phyloP scores from a whole-genome alignment of 2,888 invertebrate genomes.

The Taphrorychus bicolor region DNA sequence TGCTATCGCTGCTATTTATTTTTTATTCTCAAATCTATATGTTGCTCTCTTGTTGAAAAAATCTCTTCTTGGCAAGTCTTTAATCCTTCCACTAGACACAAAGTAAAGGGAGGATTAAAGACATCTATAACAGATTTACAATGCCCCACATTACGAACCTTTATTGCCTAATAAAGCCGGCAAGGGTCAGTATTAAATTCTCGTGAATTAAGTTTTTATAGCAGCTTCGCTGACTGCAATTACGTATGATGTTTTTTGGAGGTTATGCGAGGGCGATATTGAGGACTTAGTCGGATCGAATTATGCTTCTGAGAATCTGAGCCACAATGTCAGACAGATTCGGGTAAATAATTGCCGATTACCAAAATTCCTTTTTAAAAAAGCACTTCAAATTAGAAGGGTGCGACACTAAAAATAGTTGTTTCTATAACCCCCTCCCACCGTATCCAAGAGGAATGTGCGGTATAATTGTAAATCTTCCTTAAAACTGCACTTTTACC shows the following conservation, averaged over 20 bases:
- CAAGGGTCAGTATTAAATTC: not conserved
- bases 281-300: slow-evolving; percentile 5
- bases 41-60: not conserved
- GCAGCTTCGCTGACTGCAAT: not conserved
- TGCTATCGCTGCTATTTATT: slow-evolving; percentile 24
- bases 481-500: not conserved
- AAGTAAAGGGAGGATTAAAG: too few species aligned
- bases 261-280: not conserved
- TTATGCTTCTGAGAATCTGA: slow-evolving; percentile 8
- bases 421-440: slow-evolving; percentile 52
- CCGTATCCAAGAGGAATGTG: slow-evolving; percentile 53
- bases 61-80: not conserved
- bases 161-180: not conserved
- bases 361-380: not conserved
- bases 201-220: not conserved
- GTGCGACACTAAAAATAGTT: not conserved
- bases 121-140: slow-evolving; percentile 19
- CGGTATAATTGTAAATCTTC: slow-evolving; percentile 55
- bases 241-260: not conserved
- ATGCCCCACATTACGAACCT: slow-evolving; percentile 2
- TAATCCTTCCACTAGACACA: too few species aligned
- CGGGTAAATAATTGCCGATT: not conserved
- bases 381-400: not conserved
- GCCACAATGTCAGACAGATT: not conserved
- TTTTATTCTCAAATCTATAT: not conserved